Percentiles rank a stretch among this genome's conserved stretches.
These are phyloP conservation scores for Apodemus agrarius DNA, from an alignment of 2,797 vertebrate genomes.

Conservation along the genomic window DNA sequence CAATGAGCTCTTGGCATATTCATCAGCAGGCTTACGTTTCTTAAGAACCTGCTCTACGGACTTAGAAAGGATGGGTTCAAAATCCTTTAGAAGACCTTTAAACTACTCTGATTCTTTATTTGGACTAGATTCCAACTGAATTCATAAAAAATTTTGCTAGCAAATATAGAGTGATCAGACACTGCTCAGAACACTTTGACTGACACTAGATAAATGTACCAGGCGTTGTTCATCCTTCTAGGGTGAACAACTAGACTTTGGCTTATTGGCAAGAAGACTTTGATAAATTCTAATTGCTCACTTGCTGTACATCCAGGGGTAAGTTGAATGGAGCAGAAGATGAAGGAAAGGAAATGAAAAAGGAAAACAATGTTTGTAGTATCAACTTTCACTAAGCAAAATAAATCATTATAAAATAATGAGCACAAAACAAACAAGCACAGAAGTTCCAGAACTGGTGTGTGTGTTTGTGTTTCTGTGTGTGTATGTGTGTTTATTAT, in stretches of 20 bases:
- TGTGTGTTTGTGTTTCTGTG: not conserved
- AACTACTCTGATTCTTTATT: not conserved
- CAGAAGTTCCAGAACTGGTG: not conserved
- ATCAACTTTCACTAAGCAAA: not conserved
- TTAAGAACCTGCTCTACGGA: not conserved
- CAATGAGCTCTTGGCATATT: not conserved
- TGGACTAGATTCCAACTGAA: slow-evolving; percentile 11
- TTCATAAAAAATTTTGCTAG: not conserved
- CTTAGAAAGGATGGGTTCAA: not conserved
- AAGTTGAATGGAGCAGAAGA: not conserved
- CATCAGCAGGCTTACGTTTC: not conserved
- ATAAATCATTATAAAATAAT: not conserved
- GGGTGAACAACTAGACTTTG: not conserved
- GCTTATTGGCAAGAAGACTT: not conserved
- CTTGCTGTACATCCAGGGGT: not conserved
- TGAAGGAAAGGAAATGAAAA: not conserved
- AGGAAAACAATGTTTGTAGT: not conserved
- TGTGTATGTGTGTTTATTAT: not conserved
- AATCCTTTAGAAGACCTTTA: not conserved
- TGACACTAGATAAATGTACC: not conserved
- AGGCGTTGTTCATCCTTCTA: not conserved
- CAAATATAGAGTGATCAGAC: not conserved
- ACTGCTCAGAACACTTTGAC: not conserved
- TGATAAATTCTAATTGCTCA: not conserved
- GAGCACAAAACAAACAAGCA: not conserved